phyloP scores from a whole-genome alignment of 64 coral and sea anemone genomes.

The Exaiptasia diaphana region DNA sequence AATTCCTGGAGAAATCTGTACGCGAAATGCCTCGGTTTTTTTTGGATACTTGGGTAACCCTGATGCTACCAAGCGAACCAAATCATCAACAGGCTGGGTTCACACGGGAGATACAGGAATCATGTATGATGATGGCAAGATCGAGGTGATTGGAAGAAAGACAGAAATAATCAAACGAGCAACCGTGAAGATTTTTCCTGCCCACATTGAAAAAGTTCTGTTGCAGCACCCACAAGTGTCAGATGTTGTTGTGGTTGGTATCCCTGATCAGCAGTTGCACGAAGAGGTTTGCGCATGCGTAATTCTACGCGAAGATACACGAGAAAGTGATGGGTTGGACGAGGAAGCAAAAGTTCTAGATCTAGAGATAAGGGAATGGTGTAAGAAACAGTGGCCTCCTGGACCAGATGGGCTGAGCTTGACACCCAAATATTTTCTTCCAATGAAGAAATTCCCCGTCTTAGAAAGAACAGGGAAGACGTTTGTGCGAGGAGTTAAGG shows the following conservation, averaged over 20 bases:
- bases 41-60: not conserved
- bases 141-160: conserved; percentile 32
- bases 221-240: not conserved
- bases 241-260: conserved; percentile 13
- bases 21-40: not conserved
- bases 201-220: conserved; percentile 1
- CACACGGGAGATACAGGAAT: conserved; percentile 6
- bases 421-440: not conserved
- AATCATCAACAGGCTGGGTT: conserved; percentile 14
- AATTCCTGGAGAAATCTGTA: conserved; percentile 34
- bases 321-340: not conserved
- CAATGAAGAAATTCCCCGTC: not conserved
- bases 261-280: conserved; percentile 7
- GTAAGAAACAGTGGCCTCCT: not conserved
- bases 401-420: not conserved
- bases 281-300: conserved; percentile 21
- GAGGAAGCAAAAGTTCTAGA: not conserved
- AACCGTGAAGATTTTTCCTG: conserved; percentile 9
- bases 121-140: conserved; percentile 22
- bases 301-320: not conserved
- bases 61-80: not conserved
- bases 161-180: conserved; percentile 11
- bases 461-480: too few relatives aligned
- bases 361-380: too few relatives aligned
- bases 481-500: too few relatives aligned